Base-by-base conservation (phyloP, 2,113 vertebrate genomes). In the Nyctereutes procyonoides region DNA sequence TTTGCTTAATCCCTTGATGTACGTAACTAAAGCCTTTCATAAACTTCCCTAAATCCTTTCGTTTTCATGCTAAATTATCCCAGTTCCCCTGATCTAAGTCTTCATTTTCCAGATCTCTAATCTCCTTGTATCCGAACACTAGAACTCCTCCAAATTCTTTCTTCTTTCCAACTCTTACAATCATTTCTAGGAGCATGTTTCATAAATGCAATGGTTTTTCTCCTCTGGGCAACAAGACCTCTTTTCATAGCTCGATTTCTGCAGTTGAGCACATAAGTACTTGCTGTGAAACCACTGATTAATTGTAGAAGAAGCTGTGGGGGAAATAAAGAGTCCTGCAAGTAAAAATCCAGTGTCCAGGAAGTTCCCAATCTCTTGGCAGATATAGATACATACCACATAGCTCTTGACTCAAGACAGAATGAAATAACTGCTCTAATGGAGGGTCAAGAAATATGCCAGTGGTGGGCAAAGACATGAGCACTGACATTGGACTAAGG, bases 31-130 rank as follows among this genome's bases (percentile, higher is more conserved):
- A 84, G 30, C 32, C 9, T 86, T n/a, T 55, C 73, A 90, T 17
- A 69, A 77, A 63, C 3, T 79, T n/a, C 38, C 19, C 30, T 80
- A 92, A 86, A 85, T 76, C 63, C 48, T 97, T 63, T 92, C 51
- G 60, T 81, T 89, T 93, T 32, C 19, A 19, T 80, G 13, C 13
- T 55, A 63, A 96, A n/a, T 2, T 32, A 89, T 43, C 15, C 35
- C 32, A 93, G 51, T 73, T 95, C 55, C 71, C 93, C 14, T 89
- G 38, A 88, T 20, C 43, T 60, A 89, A 96, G 7, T 67, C 69
- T 51, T 9, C 85, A 28, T 88, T 90, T 80, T 90, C 19, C 16
- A 83, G 20, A 53, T 32, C 26, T 58, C 13, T 79, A 65, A 67
- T 76, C 14, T 65, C 13, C 28, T 86, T n/a, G 7, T 67, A 10